Percentiles rank a stretch among this genome's conserved stretches.
Evolutionary conservation across 2,797 vertebrate species (phyloP).

Genomic region (Phalanger gymnotis): DNA sequence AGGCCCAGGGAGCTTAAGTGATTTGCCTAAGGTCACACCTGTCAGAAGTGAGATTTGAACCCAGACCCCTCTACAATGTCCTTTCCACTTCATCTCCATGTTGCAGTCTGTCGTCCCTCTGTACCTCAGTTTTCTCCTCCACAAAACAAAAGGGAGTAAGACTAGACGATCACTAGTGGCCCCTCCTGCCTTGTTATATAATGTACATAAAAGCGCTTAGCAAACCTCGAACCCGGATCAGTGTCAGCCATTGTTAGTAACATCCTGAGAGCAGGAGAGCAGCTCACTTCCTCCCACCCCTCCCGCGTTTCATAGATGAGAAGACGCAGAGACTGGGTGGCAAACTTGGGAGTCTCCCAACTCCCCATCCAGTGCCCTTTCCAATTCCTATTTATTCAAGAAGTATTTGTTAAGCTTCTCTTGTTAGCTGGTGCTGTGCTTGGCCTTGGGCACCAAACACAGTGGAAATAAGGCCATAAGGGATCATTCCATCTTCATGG

Average conservation of each 20-base stretch:
- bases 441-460: no score
- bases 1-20: neutral
- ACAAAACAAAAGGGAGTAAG: no score
- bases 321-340: neutral
- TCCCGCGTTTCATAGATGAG: neutral
- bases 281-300: neutral
- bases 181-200: neutral
- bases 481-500: no score
- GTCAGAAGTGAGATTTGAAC: neutral
- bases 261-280: neutral
- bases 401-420: no score
- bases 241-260: no score
- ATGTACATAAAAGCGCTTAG: neutral
- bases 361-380: neutral
- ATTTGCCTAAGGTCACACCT: neutral
- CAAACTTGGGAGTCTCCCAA: no score
- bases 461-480: no score
- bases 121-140: no score
- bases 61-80: neutral
- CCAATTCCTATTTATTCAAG: neutral
- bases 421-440: no score
- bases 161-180: no score
- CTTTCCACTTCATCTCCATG: neutral
- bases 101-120: neutral
- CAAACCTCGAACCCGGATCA: no score